Base-by-base conservation (phyloP, 1,140 invertebrate genomes). In the Drosophila bocqueti region DNA sequence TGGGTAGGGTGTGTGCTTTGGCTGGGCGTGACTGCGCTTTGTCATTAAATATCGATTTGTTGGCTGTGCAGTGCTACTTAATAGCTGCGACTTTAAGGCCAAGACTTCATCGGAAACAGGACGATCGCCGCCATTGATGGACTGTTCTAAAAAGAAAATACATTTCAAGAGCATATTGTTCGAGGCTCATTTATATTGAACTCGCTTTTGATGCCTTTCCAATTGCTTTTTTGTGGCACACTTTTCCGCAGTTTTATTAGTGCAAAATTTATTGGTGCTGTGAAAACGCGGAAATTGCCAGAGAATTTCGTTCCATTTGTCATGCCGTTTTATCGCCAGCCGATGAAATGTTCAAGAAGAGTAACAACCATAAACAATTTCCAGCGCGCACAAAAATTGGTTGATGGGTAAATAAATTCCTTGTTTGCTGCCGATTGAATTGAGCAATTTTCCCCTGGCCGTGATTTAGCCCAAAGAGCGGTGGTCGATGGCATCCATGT, bases 11-110 rank as follows among this genome's bases (percentile, higher is more conserved):
- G 55, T 60, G 36, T 76, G 50, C 61, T 49, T 36, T 38, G 43
- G 40, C 21, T 52, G 43, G 54, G 52, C 52, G 71, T 76, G 76
- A 64, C 68, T 62, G 40, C 52, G 74, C 82, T 82, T 69, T 83
- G 83, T 72, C 83, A 86, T 86, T 83, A 86, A 86, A 86, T 86
- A 86, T 86, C 83, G 83, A 87, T 86, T 86, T 83, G 71, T 72
- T 82, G 74, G 68, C 79, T 45, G 45, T 62, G 61, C 26, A 29
- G 16, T 29, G 36, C 31, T 21, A 66, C 63, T 85, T 85, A 84
- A 84, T 78, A 81, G 67, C 60, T 43, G 7, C 31, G 9, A 34
- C 50, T 74, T 74, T 43, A 67, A 60, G 40, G 26, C 52, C 36
- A 69, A 36, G 65, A 69, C 40, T 49, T 47, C 43, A 43, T 34